These are phyloP conservation scores for Xiphorhynchus erythropygius DNA, from an alignment of 2,797 vertebrate species.

Conservation along the genomic window DNA sequence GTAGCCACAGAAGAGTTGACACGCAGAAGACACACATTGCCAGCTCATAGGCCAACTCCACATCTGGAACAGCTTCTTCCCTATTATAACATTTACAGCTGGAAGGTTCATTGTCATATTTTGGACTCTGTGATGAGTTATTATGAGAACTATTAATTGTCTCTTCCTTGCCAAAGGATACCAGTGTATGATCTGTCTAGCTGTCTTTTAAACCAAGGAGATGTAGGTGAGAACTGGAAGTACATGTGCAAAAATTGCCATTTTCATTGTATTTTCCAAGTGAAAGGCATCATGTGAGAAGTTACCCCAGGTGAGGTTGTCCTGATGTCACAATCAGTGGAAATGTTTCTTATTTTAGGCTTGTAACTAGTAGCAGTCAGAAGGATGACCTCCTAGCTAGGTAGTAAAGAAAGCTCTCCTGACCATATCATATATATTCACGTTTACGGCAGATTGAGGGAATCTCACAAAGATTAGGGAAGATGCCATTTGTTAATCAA, in stretches of 20 bases:
- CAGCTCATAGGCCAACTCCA: background rate
- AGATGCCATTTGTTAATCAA: background rate
- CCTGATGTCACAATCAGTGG: rapidly evolving
- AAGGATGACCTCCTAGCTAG: background rate
- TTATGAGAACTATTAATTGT: background rate
- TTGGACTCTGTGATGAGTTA: background rate
- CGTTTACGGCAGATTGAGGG: background rate
- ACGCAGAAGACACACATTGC: background rate
- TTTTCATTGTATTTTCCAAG: background rate
- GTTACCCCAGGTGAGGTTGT: background rate
- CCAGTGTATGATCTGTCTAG: background rate
- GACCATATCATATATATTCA: background rate
- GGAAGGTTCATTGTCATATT: background rate
- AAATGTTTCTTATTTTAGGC: background rate
- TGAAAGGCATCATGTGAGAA: background rate
- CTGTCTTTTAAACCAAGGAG: background rate
- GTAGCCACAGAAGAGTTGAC: background rate
- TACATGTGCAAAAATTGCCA: background rate
- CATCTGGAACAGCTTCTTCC: background rate
- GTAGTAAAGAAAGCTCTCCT: background rate
- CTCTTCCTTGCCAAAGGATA: background rate
- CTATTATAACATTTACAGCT: background rate
- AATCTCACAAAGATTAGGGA: background rate
- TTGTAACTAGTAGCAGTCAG: background rate
- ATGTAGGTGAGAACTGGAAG: background rate